Evolutionary conservation across 1,140 invertebrate genomes (phyloP).

Genomic region (Lasaia peninsularis): DNA sequence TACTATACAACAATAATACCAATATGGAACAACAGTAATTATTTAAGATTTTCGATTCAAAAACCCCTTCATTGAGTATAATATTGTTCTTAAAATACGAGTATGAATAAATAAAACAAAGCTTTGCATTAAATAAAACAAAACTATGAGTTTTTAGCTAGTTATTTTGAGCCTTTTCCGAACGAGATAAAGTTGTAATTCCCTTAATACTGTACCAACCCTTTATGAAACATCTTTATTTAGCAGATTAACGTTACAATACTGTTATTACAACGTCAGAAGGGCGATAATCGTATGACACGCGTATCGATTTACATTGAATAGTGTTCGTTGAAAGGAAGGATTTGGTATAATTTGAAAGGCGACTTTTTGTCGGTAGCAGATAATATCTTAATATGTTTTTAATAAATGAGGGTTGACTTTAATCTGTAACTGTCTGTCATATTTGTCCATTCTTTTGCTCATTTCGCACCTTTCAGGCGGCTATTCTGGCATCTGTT

Average conservation of each 20-base stretch:
- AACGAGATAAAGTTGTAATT: constrained; percentile 20
- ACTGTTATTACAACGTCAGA: constrained; percentile 25
- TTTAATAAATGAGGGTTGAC: constrained; percentile 64
- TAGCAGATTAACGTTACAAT: constrained; percentile 12
- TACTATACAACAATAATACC: too few species aligned
- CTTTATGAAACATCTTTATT: constrained; percentile 47
- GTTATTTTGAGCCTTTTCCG: background rate
- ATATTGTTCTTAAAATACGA: too few species aligned
- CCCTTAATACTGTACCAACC: constrained; percentile 26
- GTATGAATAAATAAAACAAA: too few species aligned
- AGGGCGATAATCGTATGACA: constrained; percentile 34
- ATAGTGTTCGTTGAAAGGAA: constrained; percentile 41
- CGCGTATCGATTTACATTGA: constrained; percentile 35
- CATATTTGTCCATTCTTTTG: constrained; percentile 42
- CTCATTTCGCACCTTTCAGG: constrained; percentile 63
- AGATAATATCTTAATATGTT: constrained; percentile 74
- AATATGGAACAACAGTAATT: too few species aligned
- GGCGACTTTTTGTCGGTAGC: constrained; percentile 43
- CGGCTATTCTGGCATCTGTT: constrained; percentile 48
- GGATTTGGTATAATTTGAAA: constrained; percentile 63
- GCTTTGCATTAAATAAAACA: background rate
- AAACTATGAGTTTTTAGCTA: background rate
- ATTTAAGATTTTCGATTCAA: too few species aligned
- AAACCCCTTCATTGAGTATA: too few species aligned
- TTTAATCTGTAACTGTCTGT: constrained; percentile 71